A percentile compares a stretch with the other conserved stretches of the same genome.
Conservation (phyloP, 2,797 vertebrate genomes). For the Silurus lanzhouensis region DNA sequence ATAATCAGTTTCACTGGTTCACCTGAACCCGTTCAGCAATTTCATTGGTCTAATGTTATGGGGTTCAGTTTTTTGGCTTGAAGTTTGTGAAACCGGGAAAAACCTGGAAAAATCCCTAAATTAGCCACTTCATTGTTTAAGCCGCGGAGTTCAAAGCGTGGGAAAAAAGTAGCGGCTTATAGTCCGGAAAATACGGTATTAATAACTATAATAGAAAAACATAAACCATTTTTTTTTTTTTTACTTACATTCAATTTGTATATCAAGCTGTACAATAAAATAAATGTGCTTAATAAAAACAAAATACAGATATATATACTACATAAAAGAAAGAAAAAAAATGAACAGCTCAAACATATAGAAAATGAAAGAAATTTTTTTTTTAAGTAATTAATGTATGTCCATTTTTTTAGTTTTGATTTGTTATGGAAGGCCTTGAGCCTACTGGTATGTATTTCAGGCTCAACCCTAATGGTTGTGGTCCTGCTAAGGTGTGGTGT, state of each 20-base stretch:
- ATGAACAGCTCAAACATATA: background rate
- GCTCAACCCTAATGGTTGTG: constrained; percentile 24
- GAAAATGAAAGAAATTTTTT: background rate
- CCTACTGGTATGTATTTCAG: constrained; percentile 4
- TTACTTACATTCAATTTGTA: background rate
- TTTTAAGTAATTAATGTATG: background rate
- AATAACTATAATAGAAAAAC: no score
- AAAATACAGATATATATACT: background rate
- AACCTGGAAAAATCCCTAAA: no score
- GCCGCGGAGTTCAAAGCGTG: no score
- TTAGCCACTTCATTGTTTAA: no score
- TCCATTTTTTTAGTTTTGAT: background rate
- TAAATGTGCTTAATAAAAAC: background rate
- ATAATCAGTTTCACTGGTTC: no score
- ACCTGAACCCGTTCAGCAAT: no score
- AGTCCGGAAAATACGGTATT: no score
- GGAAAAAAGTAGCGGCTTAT: no score
- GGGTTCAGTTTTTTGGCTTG: no score
- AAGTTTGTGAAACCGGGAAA: no score
- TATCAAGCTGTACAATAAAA: background rate
- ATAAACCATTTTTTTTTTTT: no score
- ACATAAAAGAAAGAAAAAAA: background rate
- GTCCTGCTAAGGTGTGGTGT: constrained; percentile 38
- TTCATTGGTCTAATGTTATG: no score
- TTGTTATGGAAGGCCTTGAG: background rate